These are phyloP conservation scores for Brachymystax lenok DNA, from an alignment of 2,797 vertebrate genomes.

Conservation along the genomic window DNA sequence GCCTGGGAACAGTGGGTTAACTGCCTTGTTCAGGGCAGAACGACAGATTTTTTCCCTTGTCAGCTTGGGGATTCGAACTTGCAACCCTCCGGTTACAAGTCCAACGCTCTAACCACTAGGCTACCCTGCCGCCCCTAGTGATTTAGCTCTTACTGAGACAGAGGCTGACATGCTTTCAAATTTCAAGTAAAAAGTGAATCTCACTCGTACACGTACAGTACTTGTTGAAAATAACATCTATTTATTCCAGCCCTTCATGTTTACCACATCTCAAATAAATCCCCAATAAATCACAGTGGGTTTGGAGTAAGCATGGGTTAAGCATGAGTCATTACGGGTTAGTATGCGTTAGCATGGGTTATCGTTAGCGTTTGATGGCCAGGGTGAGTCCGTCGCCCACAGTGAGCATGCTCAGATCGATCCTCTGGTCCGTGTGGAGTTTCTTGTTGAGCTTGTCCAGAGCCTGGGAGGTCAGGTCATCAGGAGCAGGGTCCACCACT, in stretches of 20 bases:
- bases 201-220: no score
- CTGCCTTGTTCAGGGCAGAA: no score
- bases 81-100: no score
- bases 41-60: no score
- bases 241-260: background rate
- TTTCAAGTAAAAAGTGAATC: no score
- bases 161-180: no score
- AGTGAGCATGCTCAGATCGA: constrained; percentile 88
- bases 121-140: no score
- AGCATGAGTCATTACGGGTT: background rate
- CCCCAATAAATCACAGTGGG: background rate
- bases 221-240: background rate
- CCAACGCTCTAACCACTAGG: no score
- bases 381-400: constrained; percentile 87
- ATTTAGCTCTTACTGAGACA: no score
- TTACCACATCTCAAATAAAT: background rate
- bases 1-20: no score
- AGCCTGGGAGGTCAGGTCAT: constrained; percentile 67
- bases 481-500: constrained; percentile 78
- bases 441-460: constrained; percentile 89
- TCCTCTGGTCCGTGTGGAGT: constrained; percentile 82
- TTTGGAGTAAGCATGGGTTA: background rate
- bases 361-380: constrained; percentile 82
- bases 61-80: no score
- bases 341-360: background rate